Base-by-base conservation (phyloP, 2,888 invertebrate genomes). In the Marronus borbonicus region DNA sequence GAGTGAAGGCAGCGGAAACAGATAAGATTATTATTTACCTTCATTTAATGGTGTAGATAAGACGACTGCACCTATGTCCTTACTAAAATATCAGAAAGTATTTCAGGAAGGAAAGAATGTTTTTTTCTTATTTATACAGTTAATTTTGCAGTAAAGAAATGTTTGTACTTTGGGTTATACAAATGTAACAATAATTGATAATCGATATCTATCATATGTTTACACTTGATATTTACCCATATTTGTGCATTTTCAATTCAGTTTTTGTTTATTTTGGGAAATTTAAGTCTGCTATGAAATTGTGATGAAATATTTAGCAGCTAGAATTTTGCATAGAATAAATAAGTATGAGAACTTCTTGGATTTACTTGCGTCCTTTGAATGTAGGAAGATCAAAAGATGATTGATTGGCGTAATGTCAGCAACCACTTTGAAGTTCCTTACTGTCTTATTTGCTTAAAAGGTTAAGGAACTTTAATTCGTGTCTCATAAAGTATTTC, bases 21-120 rank as follows among this genome's bases (percentile, higher is more conserved):
- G 72, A 72, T 72, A 72, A 60, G 72, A 72, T 72, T 72, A 58
- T 36, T 70, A 39, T 72, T 72, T 60, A 72, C 60, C 72, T 60
- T 72, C 60, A 39, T 14, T 70, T 70, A 72, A 5, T 50, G 24
- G 12, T 50, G 24, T 36, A 49, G 68, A 68, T 68, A 68, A 68
- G 20, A 24, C 17, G 7, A 39, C n/a, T n/a, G 20, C n/a, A 55
- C 17, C 55, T 20, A 20, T 55, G 55, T 55, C 1, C 14, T 55
- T 55, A 55, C 14, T 55, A 17, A 55, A 20, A n/a, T 55, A 55
- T 12, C 10, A 8, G 8, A 44, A 44, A 44, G 12, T 44, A 44
- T 44, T 44, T 44, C 12, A 44, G 44, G 12, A 7, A 39, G 39
- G 4, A 36, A 44, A 12, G 2, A 39, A 44, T 44, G 44, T 10